Evolutionary conservation across 2,113 vertebrate species (phyloP).

Genomic region (Cebus imitator): DNA sequence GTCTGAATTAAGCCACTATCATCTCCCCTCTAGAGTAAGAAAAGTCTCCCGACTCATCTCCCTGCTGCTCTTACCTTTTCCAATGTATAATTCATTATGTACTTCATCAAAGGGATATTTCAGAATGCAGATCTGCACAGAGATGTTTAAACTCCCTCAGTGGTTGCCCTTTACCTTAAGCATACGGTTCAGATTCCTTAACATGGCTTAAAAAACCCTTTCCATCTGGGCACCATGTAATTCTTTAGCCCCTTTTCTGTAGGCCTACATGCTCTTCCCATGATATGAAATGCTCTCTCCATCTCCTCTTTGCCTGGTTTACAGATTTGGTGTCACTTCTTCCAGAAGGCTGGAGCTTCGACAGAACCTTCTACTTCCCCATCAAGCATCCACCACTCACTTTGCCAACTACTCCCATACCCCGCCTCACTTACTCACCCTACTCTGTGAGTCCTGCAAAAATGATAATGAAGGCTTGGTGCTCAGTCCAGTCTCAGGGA

Average conservation of each 20-base stretch:
- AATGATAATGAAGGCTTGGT: neutral
- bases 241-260: neutral
- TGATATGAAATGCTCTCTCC: neutral
- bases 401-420: neutral
- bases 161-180: neutral
- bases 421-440: neutral
- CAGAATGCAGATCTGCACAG: neutral
- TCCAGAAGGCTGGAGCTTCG: neutral
- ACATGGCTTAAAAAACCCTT: neutral
- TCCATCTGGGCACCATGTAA: neutral
- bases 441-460: neutral
- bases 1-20: neutral
- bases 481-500: neutral
- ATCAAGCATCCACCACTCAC: neutral
- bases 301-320: neutral
- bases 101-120: neutral
- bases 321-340: neutral
- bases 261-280: neutral
- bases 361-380: neutral
- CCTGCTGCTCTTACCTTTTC: neutral
- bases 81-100: neutral
- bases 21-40: neutral
- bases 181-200: neutral
- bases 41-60: neutral
- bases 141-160: neutral